Conservation (phyloP, 2,888 invertebrate genomes). For the Tubulanus polymorphus region DNA sequence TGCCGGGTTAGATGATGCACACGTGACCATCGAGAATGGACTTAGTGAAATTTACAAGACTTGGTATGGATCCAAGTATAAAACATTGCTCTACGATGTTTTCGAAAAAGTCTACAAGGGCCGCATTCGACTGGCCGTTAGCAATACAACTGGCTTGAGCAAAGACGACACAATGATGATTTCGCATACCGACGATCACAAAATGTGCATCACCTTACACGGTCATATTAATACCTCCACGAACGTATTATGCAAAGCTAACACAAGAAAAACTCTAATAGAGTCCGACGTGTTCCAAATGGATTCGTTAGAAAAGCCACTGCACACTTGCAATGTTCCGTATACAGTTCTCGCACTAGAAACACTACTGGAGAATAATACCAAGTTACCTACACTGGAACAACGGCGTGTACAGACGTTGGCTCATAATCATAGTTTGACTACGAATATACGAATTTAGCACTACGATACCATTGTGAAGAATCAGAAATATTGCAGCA, state of each 20-base stretch:
- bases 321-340: conserved; percentile 1
- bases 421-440: conserved; percentile 1
- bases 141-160: background rate
- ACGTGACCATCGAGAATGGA: conserved; percentile 2
- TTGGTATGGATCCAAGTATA: background rate
- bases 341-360: background rate
- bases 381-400: background rate
- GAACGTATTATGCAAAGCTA: conserved; percentile 1
- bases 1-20: conserved; percentile 3
- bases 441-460: background rate
- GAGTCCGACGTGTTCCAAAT: conserved; percentile 1
- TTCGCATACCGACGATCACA: conserved; percentile 1
- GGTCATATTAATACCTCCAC: background rate
- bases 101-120: conserved; percentile 1
- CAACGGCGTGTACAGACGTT: background rate
- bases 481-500: background rate
- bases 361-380: background rate
- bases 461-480: background rate
- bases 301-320: background rate
- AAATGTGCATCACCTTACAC: conserved; percentile 1
- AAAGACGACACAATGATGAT: background rate
- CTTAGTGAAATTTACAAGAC: conserved; percentile 2
- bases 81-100: background rate
- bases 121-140: background rate
- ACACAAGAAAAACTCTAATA: background rate